Conservation (phyloP, 2,797 vertebrate genomes). For the Sebastes iracundus region DNA sequence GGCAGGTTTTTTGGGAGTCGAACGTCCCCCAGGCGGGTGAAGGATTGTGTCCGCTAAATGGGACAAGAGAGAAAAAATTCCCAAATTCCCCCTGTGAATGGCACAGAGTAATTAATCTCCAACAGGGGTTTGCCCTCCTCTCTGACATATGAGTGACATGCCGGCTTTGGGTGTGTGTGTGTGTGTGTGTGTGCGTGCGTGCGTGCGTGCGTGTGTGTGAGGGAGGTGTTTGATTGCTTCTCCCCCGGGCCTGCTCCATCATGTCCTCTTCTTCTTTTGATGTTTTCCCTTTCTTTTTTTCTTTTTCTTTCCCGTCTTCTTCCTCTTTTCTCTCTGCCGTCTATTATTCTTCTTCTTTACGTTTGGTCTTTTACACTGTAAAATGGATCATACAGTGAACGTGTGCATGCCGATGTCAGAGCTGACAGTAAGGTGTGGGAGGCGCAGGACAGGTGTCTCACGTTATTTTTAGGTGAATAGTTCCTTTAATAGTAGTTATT, state of each 20-base stretch:
- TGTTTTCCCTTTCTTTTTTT: constrained; percentile 28
- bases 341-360: constrained; percentile 1
- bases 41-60: constrained; percentile 57
- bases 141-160: constrained; percentile 68
- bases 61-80: constrained; percentile 68
- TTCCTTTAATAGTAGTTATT: background rate
- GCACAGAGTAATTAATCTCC: constrained; percentile 67
- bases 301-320: background rate
- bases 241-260: constrained; percentile 66
- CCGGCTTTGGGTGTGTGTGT: constrained; percentile 5
- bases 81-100: constrained; percentile 71
- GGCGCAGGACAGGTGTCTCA: background rate
- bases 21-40: constrained; percentile 10
- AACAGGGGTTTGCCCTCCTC: constrained; percentile 62
- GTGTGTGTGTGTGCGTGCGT: background rate
- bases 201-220: background rate
- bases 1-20: background rate
- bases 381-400: constrained; percentile 17
- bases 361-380: constrained; percentile 7
- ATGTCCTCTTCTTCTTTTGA: constrained; percentile 65
- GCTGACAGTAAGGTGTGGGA: background rate
- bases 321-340: constrained; percentile 12
- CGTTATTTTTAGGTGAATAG: background rate
- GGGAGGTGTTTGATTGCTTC: constrained; percentile 62
- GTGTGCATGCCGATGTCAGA: constrained; percentile 1